Base-by-base conservation (phyloP, 2,797 vertebrate species). In the Crocidura indochinensis region DNA sequence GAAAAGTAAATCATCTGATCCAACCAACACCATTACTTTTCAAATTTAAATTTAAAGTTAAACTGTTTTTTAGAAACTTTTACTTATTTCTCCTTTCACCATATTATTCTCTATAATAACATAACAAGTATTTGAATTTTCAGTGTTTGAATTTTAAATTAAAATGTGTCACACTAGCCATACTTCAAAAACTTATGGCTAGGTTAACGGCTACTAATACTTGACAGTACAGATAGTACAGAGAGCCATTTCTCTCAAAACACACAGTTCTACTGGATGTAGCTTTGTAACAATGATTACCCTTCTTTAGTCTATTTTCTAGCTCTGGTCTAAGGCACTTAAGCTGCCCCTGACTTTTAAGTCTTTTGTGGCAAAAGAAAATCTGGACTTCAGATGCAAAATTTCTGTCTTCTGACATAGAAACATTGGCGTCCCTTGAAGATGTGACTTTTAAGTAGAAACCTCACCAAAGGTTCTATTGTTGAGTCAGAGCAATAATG, bases 31-130 rank as follows among this genome's bases (percentile, higher is more conserved):
- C 29, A 38, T 71, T 31, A 51, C 72, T 84, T 88, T 64, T 78
- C 67, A 67, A 84, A 78, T 31, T 64, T 78, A 92, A 72, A 83
- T 31, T 64, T 78, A 92, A 72, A 83, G 46, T 31, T 88, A 24
- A 84, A 73, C 19, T 73, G 31, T 64, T 83, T 38, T 38, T 84
- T 53, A 72, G 27, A 64, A 72, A 84, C 10, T 8, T 74, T 77
- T 76, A 27, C n/a, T 27, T 38, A 1, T 51, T 38, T 83, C 29
- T 83, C 71, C 51, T 10, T 15, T 19, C 27, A 46, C 27, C 53
- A 47, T 29, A 92, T 8, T 31, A 65, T 78, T 73, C 22, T 65
- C 83, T 73, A 17, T 65, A 22, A 84, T 11, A 53, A 1, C 15
- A 53, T 53, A 4, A 53, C 51, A 53, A 53, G 17, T 53, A 14